Evolutionary conservation across 2,113 vertebrate species (phyloP).

Genomic region (Myxocyprinus asiaticus): DNA sequence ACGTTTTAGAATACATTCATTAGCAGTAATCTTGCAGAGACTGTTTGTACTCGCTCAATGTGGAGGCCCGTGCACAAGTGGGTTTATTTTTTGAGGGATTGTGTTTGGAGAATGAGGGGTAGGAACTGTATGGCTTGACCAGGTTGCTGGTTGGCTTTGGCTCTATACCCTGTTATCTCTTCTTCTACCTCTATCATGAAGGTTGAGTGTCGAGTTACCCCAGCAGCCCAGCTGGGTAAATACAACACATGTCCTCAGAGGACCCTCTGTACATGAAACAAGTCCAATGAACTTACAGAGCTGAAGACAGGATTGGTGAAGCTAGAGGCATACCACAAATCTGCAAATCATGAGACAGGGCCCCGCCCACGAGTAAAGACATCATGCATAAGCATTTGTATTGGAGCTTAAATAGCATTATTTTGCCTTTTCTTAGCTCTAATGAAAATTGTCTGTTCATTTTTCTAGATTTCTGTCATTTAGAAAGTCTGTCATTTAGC

Average conservation of each 20-base stretch:
- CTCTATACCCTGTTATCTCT: conserved; percentile 51
- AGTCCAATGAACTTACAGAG: conserved; percentile 26
- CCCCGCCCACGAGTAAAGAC: not conserved
- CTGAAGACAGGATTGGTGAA: conserved; percentile 39
- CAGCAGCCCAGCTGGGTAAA: conserved; percentile 58
- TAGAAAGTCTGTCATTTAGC: too few relatives aligned
- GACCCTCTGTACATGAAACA: conserved; percentile 39
- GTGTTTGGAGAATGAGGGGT: conserved; percentile 58
- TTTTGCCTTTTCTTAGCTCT: too few relatives aligned
- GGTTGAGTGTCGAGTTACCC: conserved; percentile 48
- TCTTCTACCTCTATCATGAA: conserved; percentile 54
- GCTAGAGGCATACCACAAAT: not conserved
- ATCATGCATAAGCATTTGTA: too few relatives aligned
- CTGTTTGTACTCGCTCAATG: conserved; percentile 48
- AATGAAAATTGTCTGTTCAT: too few relatives aligned
- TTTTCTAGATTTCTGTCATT: too few relatives aligned
- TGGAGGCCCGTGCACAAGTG: conserved; percentile 42
- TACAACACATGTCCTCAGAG: conserved; percentile 42
- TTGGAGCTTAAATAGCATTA: too few relatives aligned
- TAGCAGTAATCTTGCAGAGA: conserved; percentile 42
- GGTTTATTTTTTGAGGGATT: conserved; percentile 58
- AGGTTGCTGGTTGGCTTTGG: conserved; percentile 66
- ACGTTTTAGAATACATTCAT: conserved; percentile 43
- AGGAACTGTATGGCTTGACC: conserved; percentile 62
- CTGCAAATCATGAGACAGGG: too few relatives aligned